Evolutionary conservation across 2,888 invertebrate genomes (phyloP).

Genomic region (Graphium colonna): DNA sequence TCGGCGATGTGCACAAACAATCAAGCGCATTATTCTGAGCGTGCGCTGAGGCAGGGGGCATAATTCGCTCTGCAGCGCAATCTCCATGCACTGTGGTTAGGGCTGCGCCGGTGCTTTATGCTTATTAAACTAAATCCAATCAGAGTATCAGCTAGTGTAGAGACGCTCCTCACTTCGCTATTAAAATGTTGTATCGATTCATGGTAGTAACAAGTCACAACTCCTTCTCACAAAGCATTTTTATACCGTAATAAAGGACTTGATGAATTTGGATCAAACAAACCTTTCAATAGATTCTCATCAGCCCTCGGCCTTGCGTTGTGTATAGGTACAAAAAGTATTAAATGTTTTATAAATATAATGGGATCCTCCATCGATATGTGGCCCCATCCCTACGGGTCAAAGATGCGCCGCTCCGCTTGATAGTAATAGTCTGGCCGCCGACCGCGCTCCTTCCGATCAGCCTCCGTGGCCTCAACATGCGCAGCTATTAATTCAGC

Average conservation of each 20-base stretch:
- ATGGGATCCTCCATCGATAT: background rate
- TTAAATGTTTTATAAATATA: no score
- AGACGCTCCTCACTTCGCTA: slow-evolving; percentile 8
- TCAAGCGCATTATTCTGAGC: background rate
- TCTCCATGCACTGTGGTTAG: slow-evolving; percentile 35
- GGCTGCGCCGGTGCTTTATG: slow-evolving; percentile 55
- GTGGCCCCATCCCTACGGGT: background rate
- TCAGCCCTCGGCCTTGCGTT: no score
- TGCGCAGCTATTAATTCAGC: slow-evolving; percentile 3
- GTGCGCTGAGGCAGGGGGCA: background rate
- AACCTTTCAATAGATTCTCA: no score
- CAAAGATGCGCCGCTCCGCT: background rate
- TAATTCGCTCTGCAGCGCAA: slow-evolving; percentile 27
- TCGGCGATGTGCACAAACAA: no score
- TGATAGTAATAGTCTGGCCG: slow-evolving; percentile 38
- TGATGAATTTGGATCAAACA: no score
- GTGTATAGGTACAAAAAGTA: no score
- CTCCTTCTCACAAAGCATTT: no score
- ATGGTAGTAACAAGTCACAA: no score
- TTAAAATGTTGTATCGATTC: background rate
- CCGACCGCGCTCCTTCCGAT: slow-evolving; percentile 11
- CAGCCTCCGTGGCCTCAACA: background rate
- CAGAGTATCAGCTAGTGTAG: slow-evolving; percentile 38
- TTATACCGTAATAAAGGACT: no score
- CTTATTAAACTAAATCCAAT: slow-evolving; percentile 71